Evolutionary conservation across 2,113 vertebrate genomes (phyloP).

Genomic region (Melanerpes formicivorus): DNA sequence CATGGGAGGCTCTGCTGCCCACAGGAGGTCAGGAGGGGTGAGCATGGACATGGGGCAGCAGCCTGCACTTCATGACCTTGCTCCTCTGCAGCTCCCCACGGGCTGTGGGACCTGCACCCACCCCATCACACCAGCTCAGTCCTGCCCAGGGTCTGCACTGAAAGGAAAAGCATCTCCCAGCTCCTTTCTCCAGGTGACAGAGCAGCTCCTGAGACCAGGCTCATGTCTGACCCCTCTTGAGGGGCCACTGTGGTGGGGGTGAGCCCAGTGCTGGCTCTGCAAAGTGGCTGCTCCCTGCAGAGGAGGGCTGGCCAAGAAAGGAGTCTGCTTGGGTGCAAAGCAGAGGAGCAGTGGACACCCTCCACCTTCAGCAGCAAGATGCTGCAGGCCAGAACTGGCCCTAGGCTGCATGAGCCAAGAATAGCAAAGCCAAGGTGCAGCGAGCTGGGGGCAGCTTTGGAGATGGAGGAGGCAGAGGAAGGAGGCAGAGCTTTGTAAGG

Average conservation of each 20-base stretch:
- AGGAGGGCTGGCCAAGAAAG: too few species aligned
- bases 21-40: not conserved
- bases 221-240: not conserved
- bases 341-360: not conserved
- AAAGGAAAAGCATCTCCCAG: not conserved
- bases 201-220: not conserved
- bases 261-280: not conserved
- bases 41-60: not conserved
- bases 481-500: not conserved
- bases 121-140: rapidly evolving
- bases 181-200: not conserved
- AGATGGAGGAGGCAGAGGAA: not conserved
- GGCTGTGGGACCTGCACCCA: not conserved
- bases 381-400: not conserved
- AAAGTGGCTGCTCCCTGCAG: not conserved
- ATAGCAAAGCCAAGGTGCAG: not conserved
- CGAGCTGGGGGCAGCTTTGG: not conserved
- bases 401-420: not conserved
- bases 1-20: not conserved
- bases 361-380: rapidly evolving
- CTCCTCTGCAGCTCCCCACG: not conserved
- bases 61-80: rapidly evolving
- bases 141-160: rapidly evolving
- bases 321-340: rapidly evolving
- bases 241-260: not conserved